phyloP scores from a whole-genome alignment of 2,113 vertebrate genomes.

The Eublepharis macularius region DNA sequence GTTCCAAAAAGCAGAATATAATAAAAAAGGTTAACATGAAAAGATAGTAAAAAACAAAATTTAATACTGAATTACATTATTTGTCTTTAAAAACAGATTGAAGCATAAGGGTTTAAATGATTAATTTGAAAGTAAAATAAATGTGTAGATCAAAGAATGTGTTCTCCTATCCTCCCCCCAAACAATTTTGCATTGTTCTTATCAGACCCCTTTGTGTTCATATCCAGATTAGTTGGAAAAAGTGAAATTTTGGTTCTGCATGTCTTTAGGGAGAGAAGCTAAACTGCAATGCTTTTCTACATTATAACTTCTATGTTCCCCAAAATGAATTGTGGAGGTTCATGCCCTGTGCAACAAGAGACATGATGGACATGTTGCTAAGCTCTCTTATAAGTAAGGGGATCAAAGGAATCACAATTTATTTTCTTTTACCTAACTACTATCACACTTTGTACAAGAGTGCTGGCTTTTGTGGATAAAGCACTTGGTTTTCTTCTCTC shows the following conservation, averaged over 20 bases:
- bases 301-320: constrained; percentile 13
- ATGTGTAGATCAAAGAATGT: constrained; percentile 43
- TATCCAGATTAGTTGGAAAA: background rate
- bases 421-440: background rate
- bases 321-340: background rate
- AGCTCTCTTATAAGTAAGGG: background rate
- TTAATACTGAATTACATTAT: constrained; percentile 30
- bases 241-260: background rate
- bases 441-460: background rate
- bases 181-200: background rate
- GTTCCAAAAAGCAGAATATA: constrained; percentile 38
- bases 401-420: background rate
- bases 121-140: constrained; percentile 25
- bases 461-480: background rate
- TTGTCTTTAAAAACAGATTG: constrained; percentile 29
- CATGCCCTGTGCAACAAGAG: background rate
- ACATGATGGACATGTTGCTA: rapidly evolving
- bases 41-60: constrained; percentile 3
- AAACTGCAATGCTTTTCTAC: constrained; percentile 19
- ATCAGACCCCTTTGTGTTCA: constrained; percentile 11
- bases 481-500: background rate
- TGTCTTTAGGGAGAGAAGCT: background rate
- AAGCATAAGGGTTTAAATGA: constrained; percentile 18
- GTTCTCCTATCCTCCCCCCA: constrained; percentile 8
- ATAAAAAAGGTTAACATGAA: constrained; percentile 15